phyloP scores from a whole-genome alignment of 1,140 invertebrate species.

The Anagrus nilaparvatae region DNA sequence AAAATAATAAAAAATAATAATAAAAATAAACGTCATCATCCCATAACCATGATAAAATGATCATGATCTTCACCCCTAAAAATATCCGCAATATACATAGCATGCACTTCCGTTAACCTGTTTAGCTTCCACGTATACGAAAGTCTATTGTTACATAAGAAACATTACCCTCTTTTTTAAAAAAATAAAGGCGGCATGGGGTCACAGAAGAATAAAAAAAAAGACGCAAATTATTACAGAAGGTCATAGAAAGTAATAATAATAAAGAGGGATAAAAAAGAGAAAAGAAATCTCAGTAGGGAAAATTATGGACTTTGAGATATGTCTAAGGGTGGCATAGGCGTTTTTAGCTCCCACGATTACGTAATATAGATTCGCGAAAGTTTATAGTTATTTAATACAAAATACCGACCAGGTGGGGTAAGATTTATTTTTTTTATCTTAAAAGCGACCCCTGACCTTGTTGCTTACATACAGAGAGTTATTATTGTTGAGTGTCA shows the following conservation, averaged over 20 bases:
- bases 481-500: slow-evolving; percentile 6
- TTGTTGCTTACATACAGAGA: too few relatives aligned
- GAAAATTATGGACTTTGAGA: slow-evolving; percentile 3
- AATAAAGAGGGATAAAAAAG: slow-evolving; percentile 2
- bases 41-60: too few relatives aligned
- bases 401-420: too few relatives aligned
- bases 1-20: too few relatives aligned
- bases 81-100: background rate
- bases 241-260: too few relatives aligned
- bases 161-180: too few relatives aligned
- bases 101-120: slow-evolving; percentile 17
- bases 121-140: background rate
- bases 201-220: slow-evolving; percentile 4
- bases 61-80: background rate
- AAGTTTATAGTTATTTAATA: too few relatives aligned
- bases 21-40: too few relatives aligned
- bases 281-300: background rate
- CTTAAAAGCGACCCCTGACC: too few relatives aligned
- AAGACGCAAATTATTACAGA: slow-evolving; percentile 16
- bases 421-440: too few relatives aligned
- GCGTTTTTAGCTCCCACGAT: slow-evolving; percentile 28
- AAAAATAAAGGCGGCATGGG: slow-evolving; percentile 18
- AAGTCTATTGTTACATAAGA: too few relatives aligned
- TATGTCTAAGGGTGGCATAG: slow-evolving; percentile 17
- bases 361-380: slow-evolving; percentile 13